Evolutionary conservation across 1,140 invertebrate species (phyloP).

Genomic region (Micrasema minimum): DNA sequence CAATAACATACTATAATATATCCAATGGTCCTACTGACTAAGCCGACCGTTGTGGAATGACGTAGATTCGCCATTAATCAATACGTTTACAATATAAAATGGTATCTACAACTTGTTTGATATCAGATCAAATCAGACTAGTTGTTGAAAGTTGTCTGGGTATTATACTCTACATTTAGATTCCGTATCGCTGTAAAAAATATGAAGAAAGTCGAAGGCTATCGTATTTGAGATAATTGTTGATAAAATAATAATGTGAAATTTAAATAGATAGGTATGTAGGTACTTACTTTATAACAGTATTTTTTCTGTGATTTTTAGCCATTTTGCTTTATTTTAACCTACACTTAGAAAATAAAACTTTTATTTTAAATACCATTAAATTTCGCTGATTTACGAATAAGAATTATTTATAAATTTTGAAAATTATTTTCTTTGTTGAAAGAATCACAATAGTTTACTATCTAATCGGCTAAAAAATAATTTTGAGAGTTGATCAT

Average conservation of each 20-base stretch:
- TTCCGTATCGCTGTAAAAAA: slow-evolving; percentile 1
- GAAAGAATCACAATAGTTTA: no score
- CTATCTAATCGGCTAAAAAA: no score
- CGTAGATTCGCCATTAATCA: slow-evolving; percentile 19
- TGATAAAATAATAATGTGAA: slow-evolving; percentile 16
- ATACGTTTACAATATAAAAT: slow-evolving; percentile 30
- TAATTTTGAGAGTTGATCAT: no score
- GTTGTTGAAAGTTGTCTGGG: slow-evolving; percentile 18
- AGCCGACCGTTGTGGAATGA: slow-evolving; percentile 20
- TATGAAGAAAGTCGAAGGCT: slow-evolving; percentile 15
- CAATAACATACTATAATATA: no score
- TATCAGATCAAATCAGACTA: slow-evolving; percentile 27
- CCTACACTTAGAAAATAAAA: no score
- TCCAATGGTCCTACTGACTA: slow-evolving; percentile 21
- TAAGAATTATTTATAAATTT: no score
- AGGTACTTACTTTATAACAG: background rate
- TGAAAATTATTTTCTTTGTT: no score
- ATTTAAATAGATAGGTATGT: background rate
- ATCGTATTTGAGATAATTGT: slow-evolving; percentile 16
- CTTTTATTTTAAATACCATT: no score
- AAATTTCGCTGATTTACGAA: no score
- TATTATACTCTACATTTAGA: background rate
- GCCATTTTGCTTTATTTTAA: no score
- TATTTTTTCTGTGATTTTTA: no score
- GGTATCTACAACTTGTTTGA: slow-evolving; percentile 14